Percentiles rank a stretch among this genome's conserved stretches.
Conservation (phyloP, 2,797 vertebrate species). For the Sebastes iracundus region DNA sequence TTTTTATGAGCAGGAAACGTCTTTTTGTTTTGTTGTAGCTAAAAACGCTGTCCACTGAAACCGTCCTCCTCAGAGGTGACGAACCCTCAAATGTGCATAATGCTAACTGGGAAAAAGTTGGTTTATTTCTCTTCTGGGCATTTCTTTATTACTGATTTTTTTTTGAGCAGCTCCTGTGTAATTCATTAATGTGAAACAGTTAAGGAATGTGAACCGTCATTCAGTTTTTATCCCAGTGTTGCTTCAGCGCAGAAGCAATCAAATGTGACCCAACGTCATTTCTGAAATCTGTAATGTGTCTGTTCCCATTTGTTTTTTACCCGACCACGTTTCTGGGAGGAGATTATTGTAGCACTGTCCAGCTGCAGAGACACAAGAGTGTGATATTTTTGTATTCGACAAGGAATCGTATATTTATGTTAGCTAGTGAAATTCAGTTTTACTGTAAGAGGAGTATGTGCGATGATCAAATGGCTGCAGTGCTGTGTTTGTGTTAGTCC, state of each 20-base stretch:
- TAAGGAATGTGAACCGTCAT: slow-evolving; percentile 63
- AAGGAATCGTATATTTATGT: slow-evolving; percentile 61
- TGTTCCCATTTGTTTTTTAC: slow-evolving; percentile 9
- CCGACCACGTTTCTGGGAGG: background rate
- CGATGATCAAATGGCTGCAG: background rate
- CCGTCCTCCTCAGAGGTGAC: slow-evolving; percentile 43
- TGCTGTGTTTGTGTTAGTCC: slow-evolving; percentile 21
- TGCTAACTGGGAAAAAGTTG: slow-evolving; percentile 18
- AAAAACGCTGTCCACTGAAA: slow-evolving; percentile 57
- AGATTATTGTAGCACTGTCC: slow-evolving; percentile 29
- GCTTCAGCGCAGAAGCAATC: slow-evolving; percentile 23
- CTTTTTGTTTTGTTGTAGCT: slow-evolving; percentile 26
- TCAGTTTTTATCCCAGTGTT: slow-evolving; percentile 42
- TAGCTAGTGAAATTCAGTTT: slow-evolving; percentile 27
- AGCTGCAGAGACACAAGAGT: slow-evolving; percentile 2
- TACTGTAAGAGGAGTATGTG: slow-evolving; percentile 3
- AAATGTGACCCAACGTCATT: slow-evolving; percentile 46
- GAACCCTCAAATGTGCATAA: slow-evolving; percentile 64
- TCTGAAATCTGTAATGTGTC: slow-evolving; percentile 23
- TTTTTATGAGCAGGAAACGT: slow-evolving; percentile 15
- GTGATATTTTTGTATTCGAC: slow-evolving; percentile 58
- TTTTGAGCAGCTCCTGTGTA: slow-evolving; percentile 62
- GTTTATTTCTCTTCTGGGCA: slow-evolving; percentile 41
- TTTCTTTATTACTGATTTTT: slow-evolving; percentile 17
- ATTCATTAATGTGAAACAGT: slow-evolving; percentile 74